Conservation (phyloP, 1,140 invertebrate species). For the Conus ventricosus region DNA sequence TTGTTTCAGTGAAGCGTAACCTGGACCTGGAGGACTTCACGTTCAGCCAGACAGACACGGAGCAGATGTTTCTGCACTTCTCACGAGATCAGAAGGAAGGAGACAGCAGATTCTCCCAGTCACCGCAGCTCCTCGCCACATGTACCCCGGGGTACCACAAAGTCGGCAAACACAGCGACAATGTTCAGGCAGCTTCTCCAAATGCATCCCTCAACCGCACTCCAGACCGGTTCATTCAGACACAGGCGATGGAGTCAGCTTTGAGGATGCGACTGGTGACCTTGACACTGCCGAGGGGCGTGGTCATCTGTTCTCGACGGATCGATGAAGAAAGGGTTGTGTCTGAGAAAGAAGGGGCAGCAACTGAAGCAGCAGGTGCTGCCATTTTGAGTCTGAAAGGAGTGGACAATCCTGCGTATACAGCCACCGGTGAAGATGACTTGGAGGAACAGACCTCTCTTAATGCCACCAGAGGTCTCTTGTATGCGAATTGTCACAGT, state of each 20-base stretch:
- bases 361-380: not conserved
- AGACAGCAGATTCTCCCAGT: conserved; percentile 10
- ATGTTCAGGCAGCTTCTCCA: not conserved
- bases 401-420: conserved; percentile 12
- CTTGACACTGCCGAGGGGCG: not conserved
- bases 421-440: not conserved
- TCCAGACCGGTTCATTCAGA: not conserved
- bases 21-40: conserved; percentile 29
- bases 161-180: not conserved
- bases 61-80: conserved; percentile 24
- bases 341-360: not conserved
- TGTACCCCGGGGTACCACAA: not conserved
- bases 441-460: not conserved
- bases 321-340: not conserved
- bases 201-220: not conserved
- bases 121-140: not conserved
- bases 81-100: conserved; percentile 26
- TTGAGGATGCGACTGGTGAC: not conserved
- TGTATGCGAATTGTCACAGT: no score
- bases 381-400: not conserved
- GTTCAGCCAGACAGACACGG: conserved; percentile 17
- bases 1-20: conserved; percentile 30
- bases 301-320: not conserved
- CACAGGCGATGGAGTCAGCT: not conserved
- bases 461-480: not conserved